Evolutionary conservation across 2,888 invertebrate species (phyloP), one percentile per base, ranked within the genome.

Genomic region (Coelopa pilipes): DNA sequence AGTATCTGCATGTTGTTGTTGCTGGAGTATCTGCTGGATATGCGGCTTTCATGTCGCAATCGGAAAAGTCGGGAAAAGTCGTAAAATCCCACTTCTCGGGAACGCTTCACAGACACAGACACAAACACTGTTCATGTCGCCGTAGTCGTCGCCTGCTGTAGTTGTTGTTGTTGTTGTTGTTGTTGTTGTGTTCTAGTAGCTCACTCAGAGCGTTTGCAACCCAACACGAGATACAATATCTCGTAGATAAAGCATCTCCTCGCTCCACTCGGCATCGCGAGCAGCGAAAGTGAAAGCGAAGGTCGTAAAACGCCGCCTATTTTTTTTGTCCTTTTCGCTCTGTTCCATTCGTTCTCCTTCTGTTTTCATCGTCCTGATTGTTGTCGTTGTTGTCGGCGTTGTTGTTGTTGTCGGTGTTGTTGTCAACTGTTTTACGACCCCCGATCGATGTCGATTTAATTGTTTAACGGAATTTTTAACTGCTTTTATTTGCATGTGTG

Each of bases 221-320:
- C 12, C 45, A 47, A 69, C 59, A 69, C 69, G 46, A 69, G 59
- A 69, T 59, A 46, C 59, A 46, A 57, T 45, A 46, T 59, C 45
- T 46, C 60, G 19, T 24, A 70, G 49, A 59, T 60, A 60, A 49
- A 45, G 50, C 50, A 50, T 60, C 19, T 53, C 34, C 2, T 4
- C 34, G 34, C 34, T 2, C 34, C 34, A 34, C 34, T 34, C 34
- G n/a, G 34, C 34, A 70, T 70, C 60, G 50, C n/a, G 65, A 55
- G 55, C 53, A 24, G 50, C 17, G 70, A 62, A 63, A 70, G 62
- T 70, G 62, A 60, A 60, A 70, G 50, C 46, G 19, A 47, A 62
- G 63, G 75, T 75, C 78, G 72, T 78, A 76, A 76, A 78, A 78
- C 60, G 69, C 12, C 63, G 63, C n/a, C 12, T 75, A n/a, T 74